Percentiles rank a stretch among this genome's conserved stretches.
Conservation (phyloP, 2,888 invertebrate genomes). For the Machimus atricapillus region DNA sequence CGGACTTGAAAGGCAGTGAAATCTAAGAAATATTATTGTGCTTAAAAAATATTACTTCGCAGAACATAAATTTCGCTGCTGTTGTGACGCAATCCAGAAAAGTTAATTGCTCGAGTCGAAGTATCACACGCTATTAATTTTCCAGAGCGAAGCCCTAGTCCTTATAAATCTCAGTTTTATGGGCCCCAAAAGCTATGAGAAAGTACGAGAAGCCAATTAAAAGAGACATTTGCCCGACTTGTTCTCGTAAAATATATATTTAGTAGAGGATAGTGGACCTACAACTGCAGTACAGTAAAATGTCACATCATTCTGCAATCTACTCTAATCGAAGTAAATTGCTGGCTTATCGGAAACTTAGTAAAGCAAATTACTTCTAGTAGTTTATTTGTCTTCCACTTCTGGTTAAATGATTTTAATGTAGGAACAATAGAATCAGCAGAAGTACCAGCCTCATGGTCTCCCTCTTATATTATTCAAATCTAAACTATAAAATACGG, state of each 20-base stretch:
- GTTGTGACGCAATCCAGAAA: background rate
- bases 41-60: background rate
- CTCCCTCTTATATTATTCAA: background rate
- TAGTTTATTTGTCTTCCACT: background rate
- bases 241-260: background rate
- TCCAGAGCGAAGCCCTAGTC: background rate
- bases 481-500: background rate
- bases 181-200: background rate
- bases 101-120: background rate
- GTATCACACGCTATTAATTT: background rate
- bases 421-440: background rate
- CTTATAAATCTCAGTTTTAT: background rate
- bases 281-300: background rate
- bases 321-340: slow-evolving; percentile 34
- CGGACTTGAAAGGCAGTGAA: background rate
- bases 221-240: background rate
- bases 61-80: background rate
- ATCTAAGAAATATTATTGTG: background rate
- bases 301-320: slow-evolving; percentile 24
- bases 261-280: background rate
- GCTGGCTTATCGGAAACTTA: background rate
- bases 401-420: background rate
- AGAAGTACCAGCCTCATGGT: background rate
- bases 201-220: background rate
- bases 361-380: background rate